A percentile compares a stretch with the other conserved stretches of the same genome.
Evolutionary conservation across 2,797 vertebrate genomes (phyloP).

Genomic region (Odontamblyopus rebecca): DNA sequence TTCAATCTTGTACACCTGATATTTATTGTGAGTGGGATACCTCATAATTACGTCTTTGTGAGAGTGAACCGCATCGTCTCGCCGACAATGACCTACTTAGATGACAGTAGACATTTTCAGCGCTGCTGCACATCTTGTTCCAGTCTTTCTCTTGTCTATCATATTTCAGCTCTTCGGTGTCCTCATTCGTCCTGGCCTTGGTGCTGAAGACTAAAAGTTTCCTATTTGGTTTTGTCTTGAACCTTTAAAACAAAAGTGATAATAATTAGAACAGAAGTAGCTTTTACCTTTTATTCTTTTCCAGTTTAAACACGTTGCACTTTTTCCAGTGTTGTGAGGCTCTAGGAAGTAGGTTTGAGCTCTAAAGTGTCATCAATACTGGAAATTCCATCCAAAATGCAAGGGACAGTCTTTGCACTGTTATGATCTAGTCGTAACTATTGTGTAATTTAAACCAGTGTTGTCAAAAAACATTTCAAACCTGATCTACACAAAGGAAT

Average conservation of each 20-base stretch:
- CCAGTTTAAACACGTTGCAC: no score
- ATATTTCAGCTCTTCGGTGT: slow-evolving; percentile 19
- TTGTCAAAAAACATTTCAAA: no score
- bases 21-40: background rate
- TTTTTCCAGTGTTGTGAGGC: no score
- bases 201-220: slow-evolving; percentile 52
- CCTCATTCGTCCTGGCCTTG: slow-evolving; percentile 43
- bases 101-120: background rate
- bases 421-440: no score
- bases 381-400: no score
- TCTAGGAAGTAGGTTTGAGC: no score
- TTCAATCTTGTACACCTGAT: background rate
- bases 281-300: no score
- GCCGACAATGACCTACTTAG: background rate
- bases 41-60: background rate
- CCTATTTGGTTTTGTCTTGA: slow-evolving; percentile 51
- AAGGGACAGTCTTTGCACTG: no score
- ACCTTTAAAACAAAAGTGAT: slow-evolving; percentile 24
- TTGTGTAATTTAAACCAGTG: no score
- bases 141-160: slow-evolving; percentile 16
- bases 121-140: slow-evolving; percentile 12
- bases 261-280: no score
- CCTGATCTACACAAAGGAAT: no score
- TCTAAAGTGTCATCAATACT: no score
- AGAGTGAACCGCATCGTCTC: background rate